Conservation (phyloP, 2,888 invertebrate genomes). For the Eupeodes latifasciatus region DNA sequence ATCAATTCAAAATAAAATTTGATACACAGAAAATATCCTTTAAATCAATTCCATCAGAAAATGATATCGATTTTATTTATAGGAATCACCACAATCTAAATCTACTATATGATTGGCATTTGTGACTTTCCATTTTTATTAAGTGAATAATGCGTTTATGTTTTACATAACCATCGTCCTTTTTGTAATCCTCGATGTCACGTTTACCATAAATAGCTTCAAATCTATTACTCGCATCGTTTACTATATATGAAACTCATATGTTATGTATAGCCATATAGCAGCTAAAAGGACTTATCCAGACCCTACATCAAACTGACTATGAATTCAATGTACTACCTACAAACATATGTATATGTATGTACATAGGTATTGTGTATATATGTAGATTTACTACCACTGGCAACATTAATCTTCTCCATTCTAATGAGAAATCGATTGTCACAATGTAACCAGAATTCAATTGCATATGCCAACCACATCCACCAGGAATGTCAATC, state of each 20-base stretch:
- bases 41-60: not conserved
- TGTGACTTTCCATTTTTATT: conserved; percentile 44
- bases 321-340: too few species aligned
- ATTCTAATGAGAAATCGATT: conserved; percentile 76
- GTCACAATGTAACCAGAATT: conserved; percentile 76
- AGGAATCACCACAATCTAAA: conserved; percentile 12
- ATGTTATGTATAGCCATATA: not conserved
- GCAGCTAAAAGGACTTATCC: not conserved
- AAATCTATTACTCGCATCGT: conserved; percentile 54
- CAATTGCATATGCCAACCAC: conserved; percentile 76
- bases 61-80: conserved; percentile 16
- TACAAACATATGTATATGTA: too few species aligned
- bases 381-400: conserved; percentile 1
- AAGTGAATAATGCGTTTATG: conserved; percentile 45
- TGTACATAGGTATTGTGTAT: not conserved
- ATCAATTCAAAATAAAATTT: not conserved
- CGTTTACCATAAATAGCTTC: conserved; percentile 48
- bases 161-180: conserved; percentile 12
- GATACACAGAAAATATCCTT: not conserved
- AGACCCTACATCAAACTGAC: not conserved
- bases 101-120: conserved; percentile 28
- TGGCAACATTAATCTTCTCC: conserved; percentile 74
- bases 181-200: conserved; percentile 4
- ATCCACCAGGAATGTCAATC: conserved; percentile 75
- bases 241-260: conserved; percentile 48